Evolutionary conservation across 2,888 invertebrate species (phyloP).

Genomic region (Apamea crenata): DNA sequence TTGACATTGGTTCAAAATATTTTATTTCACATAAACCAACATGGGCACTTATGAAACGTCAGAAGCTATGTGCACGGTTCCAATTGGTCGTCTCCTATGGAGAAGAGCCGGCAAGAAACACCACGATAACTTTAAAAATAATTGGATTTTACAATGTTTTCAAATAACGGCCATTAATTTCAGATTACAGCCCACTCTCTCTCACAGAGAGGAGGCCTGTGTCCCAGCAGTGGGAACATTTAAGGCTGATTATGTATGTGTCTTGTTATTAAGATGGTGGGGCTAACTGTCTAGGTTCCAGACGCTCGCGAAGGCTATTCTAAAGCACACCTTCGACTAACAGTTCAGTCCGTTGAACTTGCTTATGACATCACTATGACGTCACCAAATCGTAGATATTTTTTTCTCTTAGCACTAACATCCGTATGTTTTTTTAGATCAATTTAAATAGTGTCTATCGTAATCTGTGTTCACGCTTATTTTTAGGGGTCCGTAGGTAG

Average conservation of each 20-base stretch:
- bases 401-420: slow-evolving; percentile 45
- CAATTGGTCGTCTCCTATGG: too few relatives aligned
- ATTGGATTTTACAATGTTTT: too few relatives aligned
- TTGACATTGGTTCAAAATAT: too few relatives aligned
- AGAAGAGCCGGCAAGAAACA: too few relatives aligned
- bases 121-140: too few relatives aligned
- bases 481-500: slow-evolving; percentile 33
- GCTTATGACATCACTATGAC: slow-evolving; percentile 41
- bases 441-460: slow-evolving; percentile 47
- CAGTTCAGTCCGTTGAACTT: slow-evolving; percentile 30
- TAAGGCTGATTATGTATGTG: background rate
- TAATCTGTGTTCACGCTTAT: slow-evolving; percentile 30
- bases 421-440: slow-evolving; percentile 47
- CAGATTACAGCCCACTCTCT: too few relatives aligned
- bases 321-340: background rate
- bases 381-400: slow-evolving; percentile 42
- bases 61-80: too few relatives aligned
- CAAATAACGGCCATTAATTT: too few relatives aligned
- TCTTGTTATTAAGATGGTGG: background rate
- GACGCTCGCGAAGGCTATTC: background rate
- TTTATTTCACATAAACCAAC: too few relatives aligned
- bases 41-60: too few relatives aligned
- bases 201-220: too few relatives aligned
- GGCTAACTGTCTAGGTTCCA: background rate
- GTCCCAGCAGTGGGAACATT: too few relatives aligned